These are phyloP conservation scores for Coracias cyanogaster DNA, from an alignment of 2,797 vertebrate species.

Conservation along the genomic window DNA sequence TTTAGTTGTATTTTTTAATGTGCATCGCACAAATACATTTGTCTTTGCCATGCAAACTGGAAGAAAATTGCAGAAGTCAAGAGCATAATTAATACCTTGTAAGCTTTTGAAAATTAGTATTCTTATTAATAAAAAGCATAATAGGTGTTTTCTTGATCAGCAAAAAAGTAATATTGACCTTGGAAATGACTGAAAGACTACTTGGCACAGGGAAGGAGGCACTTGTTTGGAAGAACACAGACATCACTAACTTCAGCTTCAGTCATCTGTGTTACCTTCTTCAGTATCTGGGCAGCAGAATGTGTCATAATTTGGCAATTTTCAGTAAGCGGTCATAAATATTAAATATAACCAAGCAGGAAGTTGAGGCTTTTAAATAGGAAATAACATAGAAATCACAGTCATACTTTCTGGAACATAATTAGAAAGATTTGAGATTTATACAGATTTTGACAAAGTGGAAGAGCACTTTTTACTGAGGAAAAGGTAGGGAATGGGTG, in stretches of 20 bases:
- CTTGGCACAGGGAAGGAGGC: neutral
- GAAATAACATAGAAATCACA: neutral
- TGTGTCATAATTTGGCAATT: neutral
- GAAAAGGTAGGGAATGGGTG: neutral
- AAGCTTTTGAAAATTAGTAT: neutral
- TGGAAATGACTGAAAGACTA: neutral
- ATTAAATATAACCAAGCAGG: neutral
- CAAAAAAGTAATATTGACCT: neutral
- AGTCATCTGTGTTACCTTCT: neutral
- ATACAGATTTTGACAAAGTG: neutral
- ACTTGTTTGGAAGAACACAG: neutral
- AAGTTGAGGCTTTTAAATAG: neutral
- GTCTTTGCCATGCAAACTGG: constrained; percentile 49
- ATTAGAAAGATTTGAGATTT: neutral
- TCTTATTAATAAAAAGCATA: neutral
- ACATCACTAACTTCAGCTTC: neutral
- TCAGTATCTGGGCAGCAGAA: neutral
- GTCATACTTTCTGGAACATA: neutral
- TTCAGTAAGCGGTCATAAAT: constrained; percentile 5
- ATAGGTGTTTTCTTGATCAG: neutral
- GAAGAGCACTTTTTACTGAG: neutral
- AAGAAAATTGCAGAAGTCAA: constrained; percentile 58
- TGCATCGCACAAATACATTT: neutral
- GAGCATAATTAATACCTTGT: constrained; percentile 41
- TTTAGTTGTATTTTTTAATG: neutral